Base-by-base conservation (phyloP, 2,888 invertebrate species). In the Antheraea assamensis region DNA sequence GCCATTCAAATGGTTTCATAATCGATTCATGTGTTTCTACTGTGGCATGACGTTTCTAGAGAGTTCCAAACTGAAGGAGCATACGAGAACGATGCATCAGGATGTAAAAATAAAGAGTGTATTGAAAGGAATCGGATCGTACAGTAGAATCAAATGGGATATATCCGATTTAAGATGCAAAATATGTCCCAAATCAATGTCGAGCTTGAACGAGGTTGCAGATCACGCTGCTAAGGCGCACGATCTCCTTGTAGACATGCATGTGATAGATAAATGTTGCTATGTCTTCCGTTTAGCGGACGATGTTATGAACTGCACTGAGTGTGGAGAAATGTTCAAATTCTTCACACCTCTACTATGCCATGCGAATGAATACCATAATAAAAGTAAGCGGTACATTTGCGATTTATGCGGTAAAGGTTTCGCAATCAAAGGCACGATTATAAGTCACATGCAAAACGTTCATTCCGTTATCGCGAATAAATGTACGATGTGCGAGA, bases 371-470 rank as follows among this genome's bases (percentile, higher is more conserved):
- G 85, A 85, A 72, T 82, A 77, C 31, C 88, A 88, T 58, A 82
- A 77, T 1, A 83, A 82, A 27, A 75, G 79, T 0, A 81, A 79
- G 4, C 77, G 79, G 52, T 87, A 81, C 64, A 61, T 88, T 0
- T 89, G 89, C 73, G 90, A 89, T 31, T 75, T 82, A 0, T 89
- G 89, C 52, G 89, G 87, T 0, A 77, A 85, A 47, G 82, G 81
- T 1, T 89, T 87, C 70, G 77, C 84, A 1, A 80, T 83, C 1
- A 87, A 85, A 74, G 78, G 81, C 0, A 83, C 84, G 3, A 77
- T 89, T 0, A 81, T 80, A 1, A 80, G 81, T 10, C 88, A 89
- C 70, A 76, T 86, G 0, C 81, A 78, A 74, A 78, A 78, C 2
- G 78, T 80, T 0, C 87, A 87, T 49, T 76, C 81, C 0, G 47